A percentile compares a stretch with the other conserved stretches of the same genome.
Evolutionary conservation across 2,888 invertebrate genomes (phyloP).

Genomic region (Agonopterix subpropinquella): DNA sequence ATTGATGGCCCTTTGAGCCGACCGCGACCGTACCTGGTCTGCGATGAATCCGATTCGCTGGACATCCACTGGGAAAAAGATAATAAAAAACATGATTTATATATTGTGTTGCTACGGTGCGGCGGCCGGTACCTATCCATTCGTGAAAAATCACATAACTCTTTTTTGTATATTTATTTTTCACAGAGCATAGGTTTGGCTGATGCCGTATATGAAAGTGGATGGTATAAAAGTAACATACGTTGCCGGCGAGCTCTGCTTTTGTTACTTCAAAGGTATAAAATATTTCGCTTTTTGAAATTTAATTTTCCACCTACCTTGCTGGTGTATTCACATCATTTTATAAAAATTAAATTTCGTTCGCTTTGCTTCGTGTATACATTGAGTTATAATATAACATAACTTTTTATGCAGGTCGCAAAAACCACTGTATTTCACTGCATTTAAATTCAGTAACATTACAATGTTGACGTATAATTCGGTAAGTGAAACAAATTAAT

Average conservation of each 20-base stretch:
- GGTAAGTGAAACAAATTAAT: slow-evolving; percentile 25
- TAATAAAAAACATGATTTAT: slow-evolving; percentile 4
- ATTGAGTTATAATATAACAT: not conserved
- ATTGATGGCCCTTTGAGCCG: too few species aligned
- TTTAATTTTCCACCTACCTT: not conserved
- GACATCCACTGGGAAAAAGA: not conserved
- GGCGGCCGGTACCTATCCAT: not conserved
- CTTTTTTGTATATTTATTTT: slow-evolving; percentile 1
- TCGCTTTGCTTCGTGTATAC: too few species aligned
- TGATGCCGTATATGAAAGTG: slow-evolving; percentile 51
- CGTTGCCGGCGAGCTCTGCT: slow-evolving; percentile 43
- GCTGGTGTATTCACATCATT: not conserved
- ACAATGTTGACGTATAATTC: slow-evolving; percentile 55
- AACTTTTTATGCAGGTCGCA: slow-evolving; percentile 42
- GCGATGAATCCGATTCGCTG: not conserved
- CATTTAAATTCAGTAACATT: slow-evolving; percentile 50
- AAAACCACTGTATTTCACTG: slow-evolving; percentile 56
- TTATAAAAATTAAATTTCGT: not conserved
- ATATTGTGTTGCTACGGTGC: not conserved
- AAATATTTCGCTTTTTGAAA: not conserved
- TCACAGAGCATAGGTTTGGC: slow-evolving; percentile 49
- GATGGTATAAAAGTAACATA: slow-evolving; percentile 44
- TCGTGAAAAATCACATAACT: not conserved
- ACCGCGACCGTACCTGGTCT: too few species aligned
- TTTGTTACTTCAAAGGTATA: slow-evolving; percentile 47